Base-by-base conservation (phyloP, 2,113 vertebrate genomes). In the Malurus cyaneus region DNA sequence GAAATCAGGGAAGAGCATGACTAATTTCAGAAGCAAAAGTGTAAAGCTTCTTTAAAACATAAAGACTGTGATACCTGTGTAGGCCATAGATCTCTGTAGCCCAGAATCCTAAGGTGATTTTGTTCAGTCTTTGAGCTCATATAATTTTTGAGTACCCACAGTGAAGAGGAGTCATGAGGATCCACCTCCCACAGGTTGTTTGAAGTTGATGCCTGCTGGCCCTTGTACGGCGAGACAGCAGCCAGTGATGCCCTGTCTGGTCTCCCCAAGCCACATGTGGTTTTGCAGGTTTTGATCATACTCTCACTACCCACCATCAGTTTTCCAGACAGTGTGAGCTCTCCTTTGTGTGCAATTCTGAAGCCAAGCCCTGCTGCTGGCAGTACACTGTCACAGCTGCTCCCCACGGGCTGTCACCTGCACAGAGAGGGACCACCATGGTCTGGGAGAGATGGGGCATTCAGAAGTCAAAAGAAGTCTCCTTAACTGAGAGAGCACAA, bases 251-350 rank as follows among this genome's bases (percentile, higher is more conserved):
- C 20, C 8, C 26, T 26, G 31, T 21, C 60, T 3, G 1, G 65
- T 88, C 49, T 61, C 61, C 85, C 59, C 62, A 85, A 90, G 66
- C 53, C 73, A 73, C 52, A 70, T 0, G 0, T 62, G 50, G 28
- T 44, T 84, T 65, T 86, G 44, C 36, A 78, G 56, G 64, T 91
- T 93, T 94, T 94, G 69, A 93, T 91, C 90, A 89, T 29, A 53
- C 13, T 24, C 52, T 81, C 5, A 9, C 10, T 16, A 14, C 49
- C 25, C 47, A n/a, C 16, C 64, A n/a, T 5, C 8, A 2, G 32
- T 89, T 46, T 70, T 78, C 81, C 56, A 74, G 78, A 39, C 73
- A 95, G 47, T 0, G 0, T 36, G 76, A 83, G 66, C 44, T 54
- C 26, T 70, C 25, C 72, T 88, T 41, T 65, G 44, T 56, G 53